These are phyloP conservation scores for Barnardius zonarius DNA, from an alignment of 2,113 vertebrate genomes.

Conservation along the genomic window DNA sequence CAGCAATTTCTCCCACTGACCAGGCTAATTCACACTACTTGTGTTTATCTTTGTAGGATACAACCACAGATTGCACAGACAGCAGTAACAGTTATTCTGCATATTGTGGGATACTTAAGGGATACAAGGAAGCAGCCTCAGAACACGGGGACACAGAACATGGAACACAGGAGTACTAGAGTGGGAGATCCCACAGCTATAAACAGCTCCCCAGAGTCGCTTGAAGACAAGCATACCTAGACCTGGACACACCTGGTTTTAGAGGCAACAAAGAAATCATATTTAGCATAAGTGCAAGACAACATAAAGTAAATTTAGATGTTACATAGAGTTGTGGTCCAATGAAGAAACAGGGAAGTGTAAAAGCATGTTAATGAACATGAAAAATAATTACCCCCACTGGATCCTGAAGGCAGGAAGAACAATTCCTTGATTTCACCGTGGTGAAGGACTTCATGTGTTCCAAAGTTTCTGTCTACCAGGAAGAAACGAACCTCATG, in stretches of 20 bases:
- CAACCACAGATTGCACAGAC: background rate
- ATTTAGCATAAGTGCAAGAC: background rate
- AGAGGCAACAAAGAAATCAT: background rate
- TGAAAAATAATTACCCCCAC: background rate
- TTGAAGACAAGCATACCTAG: background rate
- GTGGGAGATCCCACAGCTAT: background rate
- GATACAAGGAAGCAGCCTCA: background rate
- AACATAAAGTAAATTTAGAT: background rate
- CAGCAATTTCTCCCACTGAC: background rate
- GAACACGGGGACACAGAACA: too few relatives aligned
- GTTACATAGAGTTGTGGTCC: background rate
- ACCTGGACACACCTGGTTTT: background rate
- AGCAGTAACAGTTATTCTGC: background rate
- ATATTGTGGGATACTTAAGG: background rate
- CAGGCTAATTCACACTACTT: background rate
- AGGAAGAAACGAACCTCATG: background rate
- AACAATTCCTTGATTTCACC: background rate
- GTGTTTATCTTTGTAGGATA: background rate
- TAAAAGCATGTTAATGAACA: accelerated
- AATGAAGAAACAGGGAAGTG: background rate
- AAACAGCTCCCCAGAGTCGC: background rate
- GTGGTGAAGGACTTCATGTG: background rate
- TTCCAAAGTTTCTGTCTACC: background rate
- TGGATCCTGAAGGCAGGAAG: background rate
- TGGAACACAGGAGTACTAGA: accelerated